Evolutionary conservation across 2,888 invertebrate species (phyloP).

Genomic region (Geophilus truncorum): DNA sequence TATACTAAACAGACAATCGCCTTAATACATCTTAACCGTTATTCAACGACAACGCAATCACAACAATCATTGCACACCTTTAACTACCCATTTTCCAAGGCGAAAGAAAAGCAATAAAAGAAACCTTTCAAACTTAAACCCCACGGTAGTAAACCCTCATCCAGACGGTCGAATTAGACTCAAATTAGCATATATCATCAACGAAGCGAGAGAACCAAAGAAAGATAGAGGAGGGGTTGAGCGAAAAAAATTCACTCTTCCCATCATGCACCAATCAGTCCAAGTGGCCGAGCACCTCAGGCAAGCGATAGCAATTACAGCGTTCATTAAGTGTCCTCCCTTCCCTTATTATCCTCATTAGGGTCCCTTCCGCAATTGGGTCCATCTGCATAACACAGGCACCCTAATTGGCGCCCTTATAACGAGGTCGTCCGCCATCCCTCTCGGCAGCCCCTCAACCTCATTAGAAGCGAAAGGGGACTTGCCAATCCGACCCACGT

Average conservation of each 20-base stretch:
- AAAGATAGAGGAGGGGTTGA: neutral
- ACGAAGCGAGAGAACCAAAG: neutral
- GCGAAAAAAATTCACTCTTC: neutral
- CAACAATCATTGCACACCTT: slow-evolving; percentile 1
- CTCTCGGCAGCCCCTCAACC: neutral
- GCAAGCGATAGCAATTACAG: slow-evolving; percentile 30
- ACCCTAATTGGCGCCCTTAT: slow-evolving; percentile 32
- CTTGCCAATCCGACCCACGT: neutral
- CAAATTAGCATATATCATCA: slow-evolving; percentile 25
- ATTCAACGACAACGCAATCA: neutral
- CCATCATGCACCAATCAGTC: slow-evolving; percentile 16
- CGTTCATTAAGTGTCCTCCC: slow-evolving; percentile 33
- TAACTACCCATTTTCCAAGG: neutral
- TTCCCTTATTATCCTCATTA: slow-evolving; percentile 34
- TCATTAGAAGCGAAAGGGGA: neutral
- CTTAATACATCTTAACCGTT: neutral
- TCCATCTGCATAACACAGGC: slow-evolving; percentile 33
- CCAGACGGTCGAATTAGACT: slow-evolving; percentile 27
- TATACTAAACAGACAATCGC: no score
- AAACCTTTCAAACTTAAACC: slow-evolving; percentile 19
- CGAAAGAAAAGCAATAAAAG: slow-evolving; percentile 3
- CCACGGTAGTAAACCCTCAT: slow-evolving; percentile 2
- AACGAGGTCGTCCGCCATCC: neutral
- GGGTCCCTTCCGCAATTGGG: slow-evolving; percentile 34
- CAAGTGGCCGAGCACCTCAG: slow-evolving; percentile 27